Base-by-base conservation (phyloP, 2,888 invertebrate species). In the Amiota mariae region DNA sequence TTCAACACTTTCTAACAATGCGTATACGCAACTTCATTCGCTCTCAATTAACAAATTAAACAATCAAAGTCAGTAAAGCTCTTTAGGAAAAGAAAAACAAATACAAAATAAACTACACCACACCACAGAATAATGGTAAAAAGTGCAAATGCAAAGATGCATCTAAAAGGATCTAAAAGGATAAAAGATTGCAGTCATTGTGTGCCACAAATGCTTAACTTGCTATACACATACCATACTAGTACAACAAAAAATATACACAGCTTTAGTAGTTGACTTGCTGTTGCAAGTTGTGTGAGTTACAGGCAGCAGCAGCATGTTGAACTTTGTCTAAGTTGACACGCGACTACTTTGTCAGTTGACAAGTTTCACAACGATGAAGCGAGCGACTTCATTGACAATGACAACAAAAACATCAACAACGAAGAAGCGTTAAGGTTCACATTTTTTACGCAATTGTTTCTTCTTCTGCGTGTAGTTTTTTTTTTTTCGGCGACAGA, bases 31-130 rank as follows among this genome's bases (percentile, higher is more conserved):
- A 70, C n/a, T 36, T 13, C 64, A 47, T 36, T 64, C 64, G 15
- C 67, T 48, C 61, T 71, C 67, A 68, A 68, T 68, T 68, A 68
- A 68, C 51, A 51, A 54, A 68, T 68, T 68, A 54, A 68, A 24
- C 12, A 20, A 36, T 9, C 36, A 63, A 46, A 11, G 12, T 13
- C 20, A 68, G 24, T 13, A 18, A 68, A 10, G 12, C 48, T 59
- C 1, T 3, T 9, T 15, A 20, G 20, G 18, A 59, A 18, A 8
- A 59, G 20, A 59, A 20, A 59, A 20, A 18, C 15, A 59, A 59
- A 59, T 20, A 59, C 8, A 15, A 59, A 18, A 11, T 9, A 59
- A 59, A 59, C 20, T 15, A 15, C 4, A 10, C 0, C 12, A 15
- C 15, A 59, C 18, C 9, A 49, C 9, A 48, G 51, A 47, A 67